These are phyloP conservation scores for Phenganax stokvisi DNA, from an alignment of 92 coral and sea anemone genomes.

Conservation along the genomic window DNA sequence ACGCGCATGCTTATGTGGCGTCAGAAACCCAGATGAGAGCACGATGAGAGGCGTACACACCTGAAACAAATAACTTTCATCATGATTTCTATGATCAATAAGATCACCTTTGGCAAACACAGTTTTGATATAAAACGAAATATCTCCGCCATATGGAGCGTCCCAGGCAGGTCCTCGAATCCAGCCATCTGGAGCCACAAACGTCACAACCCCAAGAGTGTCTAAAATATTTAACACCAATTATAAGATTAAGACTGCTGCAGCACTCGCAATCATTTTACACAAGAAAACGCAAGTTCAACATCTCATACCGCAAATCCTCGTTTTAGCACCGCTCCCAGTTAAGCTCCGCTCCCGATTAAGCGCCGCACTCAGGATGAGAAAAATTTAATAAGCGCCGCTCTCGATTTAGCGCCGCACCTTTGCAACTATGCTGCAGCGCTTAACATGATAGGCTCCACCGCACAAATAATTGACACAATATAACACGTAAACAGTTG, in stretches of 20 bases:
- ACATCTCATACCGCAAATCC: too few species aligned
- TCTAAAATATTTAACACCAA: not conserved
- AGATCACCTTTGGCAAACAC: constrained; percentile 18
- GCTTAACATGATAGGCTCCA: too few species aligned
- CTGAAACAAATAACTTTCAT: constrained; percentile 32
- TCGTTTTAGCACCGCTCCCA: too few species aligned
- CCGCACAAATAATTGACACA: too few species aligned
- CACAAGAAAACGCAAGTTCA: too few species aligned
- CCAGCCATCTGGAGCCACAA: constrained; percentile 41
- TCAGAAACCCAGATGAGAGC: not conserved
- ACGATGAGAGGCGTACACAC: not conserved
- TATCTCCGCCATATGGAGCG: constrained; percentile 39
- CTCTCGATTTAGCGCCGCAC: too few species aligned
- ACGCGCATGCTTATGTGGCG: not conserved
- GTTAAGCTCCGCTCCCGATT: too few species aligned
- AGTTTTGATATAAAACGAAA: constrained; percentile 32
- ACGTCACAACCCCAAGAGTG: constrained; percentile 35
- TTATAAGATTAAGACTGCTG: not conserved
- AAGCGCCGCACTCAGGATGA: too few species aligned
- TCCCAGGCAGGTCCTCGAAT: constrained; percentile 24
- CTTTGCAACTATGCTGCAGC: too few species aligned
- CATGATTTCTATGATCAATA: constrained; percentile 30
- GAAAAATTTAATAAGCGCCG: too few species aligned
- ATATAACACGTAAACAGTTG: too few species aligned
- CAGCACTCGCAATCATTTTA: not conserved